A percentile compares a stretch with the other conserved stretches of the same genome.
Conservation (phyloP, 2,888 invertebrate genomes). For the Tenthredo scrophulariae region DNA sequence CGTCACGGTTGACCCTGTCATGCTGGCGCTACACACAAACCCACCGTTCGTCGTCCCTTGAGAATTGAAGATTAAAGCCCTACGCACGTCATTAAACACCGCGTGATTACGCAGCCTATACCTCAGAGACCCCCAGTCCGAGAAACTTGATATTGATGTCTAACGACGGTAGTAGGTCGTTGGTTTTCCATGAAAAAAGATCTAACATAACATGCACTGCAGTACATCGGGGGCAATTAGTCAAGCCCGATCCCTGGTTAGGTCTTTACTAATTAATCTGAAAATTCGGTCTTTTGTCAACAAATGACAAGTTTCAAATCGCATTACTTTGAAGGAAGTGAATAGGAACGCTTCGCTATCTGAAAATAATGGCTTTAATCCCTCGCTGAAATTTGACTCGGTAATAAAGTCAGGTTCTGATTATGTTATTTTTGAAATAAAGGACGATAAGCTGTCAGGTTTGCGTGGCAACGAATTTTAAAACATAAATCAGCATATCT, state of each 20-base stretch:
- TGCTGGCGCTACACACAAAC: conserved; percentile 16
- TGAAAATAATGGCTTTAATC: not conserved
- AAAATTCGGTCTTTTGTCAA: not conserved
- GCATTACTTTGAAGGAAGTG: not conserved
- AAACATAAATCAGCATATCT: not conserved
- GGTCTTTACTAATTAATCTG: not conserved
- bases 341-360: not conserved
- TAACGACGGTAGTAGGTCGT: conserved; percentile 32
- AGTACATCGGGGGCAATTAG: not conserved
- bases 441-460: not conserved
- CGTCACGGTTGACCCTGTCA: conserved; percentile 50
- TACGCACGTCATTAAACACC: conserved; percentile 52
- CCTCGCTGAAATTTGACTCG: not conserved
- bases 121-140: conserved; percentile 32
- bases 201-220: not conserved
- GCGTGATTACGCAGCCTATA: conserved; percentile 36
- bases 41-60: conserved; percentile 36
- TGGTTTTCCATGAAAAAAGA: not conserved
- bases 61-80: conserved; percentile 48
- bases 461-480: not conserved
- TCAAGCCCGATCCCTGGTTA: not conserved
- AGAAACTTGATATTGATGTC: conserved; percentile 47
- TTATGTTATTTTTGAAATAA: not conserved
- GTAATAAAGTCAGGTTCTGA: not conserved
- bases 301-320: not conserved